These are phyloP conservation scores for Osmerus mordax DNA, from an alignment of 2,113 vertebrate genomes.

Conservation along the genomic window DNA sequence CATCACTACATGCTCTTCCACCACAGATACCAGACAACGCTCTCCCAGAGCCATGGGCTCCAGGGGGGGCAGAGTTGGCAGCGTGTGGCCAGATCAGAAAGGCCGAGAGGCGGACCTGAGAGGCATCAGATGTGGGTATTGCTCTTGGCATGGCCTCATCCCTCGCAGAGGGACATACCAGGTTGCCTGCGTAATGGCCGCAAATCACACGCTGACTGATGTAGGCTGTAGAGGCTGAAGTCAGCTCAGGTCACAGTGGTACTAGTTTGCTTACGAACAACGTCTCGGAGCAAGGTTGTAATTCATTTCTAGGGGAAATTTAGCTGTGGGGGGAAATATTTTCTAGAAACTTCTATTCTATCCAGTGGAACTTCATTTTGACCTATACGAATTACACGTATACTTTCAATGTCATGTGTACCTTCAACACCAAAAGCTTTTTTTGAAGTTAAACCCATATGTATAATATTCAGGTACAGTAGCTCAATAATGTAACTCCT, in stretches of 20 bases:
- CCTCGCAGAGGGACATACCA: not conserved
- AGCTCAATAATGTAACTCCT: no score
- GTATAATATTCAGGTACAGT: no score
- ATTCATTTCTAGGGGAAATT: not conserved
- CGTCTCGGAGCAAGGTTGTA: not conserved
- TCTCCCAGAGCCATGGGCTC: not conserved
- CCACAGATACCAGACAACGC: not conserved
- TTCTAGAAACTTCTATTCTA: no score
- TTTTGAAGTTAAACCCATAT: no score
- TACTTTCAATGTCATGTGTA: no score
- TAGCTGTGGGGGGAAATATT: no score
- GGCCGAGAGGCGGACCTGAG: not conserved
- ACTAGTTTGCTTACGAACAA: not conserved
- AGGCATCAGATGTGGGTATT: not conserved
- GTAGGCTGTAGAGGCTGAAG: not conserved
- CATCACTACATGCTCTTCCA: not conserved
- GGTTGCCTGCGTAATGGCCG: not conserved
- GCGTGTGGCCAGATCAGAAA: not conserved
- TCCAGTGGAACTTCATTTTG: no score
- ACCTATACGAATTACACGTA: no score
- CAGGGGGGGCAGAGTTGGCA: not conserved
- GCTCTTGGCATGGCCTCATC: not conserved
- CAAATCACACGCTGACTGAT: not conserved
- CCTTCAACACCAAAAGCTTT: no score
- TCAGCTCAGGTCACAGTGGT: no score